Evolutionary conservation across 1,140 invertebrate genomes (phyloP).

Genomic region (Trissolcus basalis): DNA sequence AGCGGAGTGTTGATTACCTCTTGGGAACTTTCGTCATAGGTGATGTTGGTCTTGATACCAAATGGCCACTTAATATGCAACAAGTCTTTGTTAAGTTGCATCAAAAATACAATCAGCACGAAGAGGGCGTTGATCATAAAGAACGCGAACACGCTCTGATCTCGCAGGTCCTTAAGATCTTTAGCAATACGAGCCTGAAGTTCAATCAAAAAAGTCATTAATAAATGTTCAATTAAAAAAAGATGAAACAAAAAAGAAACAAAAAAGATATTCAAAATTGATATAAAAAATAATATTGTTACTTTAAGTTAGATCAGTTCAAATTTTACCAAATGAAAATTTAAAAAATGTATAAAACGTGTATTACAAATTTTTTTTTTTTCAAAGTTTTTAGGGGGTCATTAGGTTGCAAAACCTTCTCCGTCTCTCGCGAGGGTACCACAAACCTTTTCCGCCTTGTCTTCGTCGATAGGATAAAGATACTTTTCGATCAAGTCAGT

Average conservation of each 20-base stretch:
- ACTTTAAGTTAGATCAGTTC: too few species aligned
- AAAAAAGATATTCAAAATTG: neutral
- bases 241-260: neutral
- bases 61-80: conserved; percentile 95
- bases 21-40: conserved; percentile 89
- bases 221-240: neutral
- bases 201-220: conserved; percentile 12
- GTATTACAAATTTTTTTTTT: too few species aligned
- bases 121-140: conserved; percentile 99
- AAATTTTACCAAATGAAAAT: neutral
- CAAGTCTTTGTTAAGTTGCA: conserved; percentile 96
- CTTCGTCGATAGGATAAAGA: conserved; percentile 94
- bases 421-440: neutral
- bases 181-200: conserved; percentile 89
- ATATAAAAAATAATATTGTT: too few species aligned
- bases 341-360: too few species aligned
- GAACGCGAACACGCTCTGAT: conserved; percentile 96
- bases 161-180: conserved; percentile 94
- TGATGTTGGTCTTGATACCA: conserved; percentile 95
- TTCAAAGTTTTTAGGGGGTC: too few species aligned
- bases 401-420: too few species aligned
- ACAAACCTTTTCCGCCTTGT: conserved; percentile 91
- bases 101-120: conserved; percentile 97
- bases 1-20: conserved; percentile 84
- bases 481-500: conserved; percentile 95